Conservation (phyloP, 2,113 vertebrate species). For the Motacilla alba region DNA sequence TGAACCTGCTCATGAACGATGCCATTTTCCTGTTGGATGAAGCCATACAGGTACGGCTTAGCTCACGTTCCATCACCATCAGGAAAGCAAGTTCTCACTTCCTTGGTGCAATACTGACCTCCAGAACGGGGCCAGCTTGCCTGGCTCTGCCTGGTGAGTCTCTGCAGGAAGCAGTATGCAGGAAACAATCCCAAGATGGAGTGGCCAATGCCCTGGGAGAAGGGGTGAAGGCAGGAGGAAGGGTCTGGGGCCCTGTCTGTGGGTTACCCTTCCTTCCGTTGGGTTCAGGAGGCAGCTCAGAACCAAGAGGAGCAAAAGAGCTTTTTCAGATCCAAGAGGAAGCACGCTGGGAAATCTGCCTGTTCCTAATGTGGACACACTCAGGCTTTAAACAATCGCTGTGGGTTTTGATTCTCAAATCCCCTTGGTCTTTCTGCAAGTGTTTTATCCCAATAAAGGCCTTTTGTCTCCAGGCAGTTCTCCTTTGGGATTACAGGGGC, state of each 20-base stretch:
- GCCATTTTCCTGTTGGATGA: slow-evolving; percentile 97
- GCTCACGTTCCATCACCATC: accelerated
- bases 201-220: neutral
- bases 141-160: neutral
- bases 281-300: neutral
- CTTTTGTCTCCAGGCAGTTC: neutral
- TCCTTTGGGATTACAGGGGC: neutral
- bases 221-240: neutral
- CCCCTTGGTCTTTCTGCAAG: neutral
- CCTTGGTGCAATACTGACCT: neutral
- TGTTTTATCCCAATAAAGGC: neutral
- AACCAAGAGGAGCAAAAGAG: neutral
- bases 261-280: neutral
- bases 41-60: slow-evolving; percentile 90
- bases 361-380: neutral
- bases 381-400: neutral
- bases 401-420: neutral
- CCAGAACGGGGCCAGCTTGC: neutral
- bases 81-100: neutral
- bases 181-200: neutral
- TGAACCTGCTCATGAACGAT: slow-evolving; percentile 97
- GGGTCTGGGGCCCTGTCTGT: too few species aligned
- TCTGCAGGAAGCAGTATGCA: neutral
- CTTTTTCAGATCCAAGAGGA: neutral
- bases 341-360: neutral